A percentile compares a stretch with the other conserved stretches of the same genome.
Conservation (phyloP, 2,888 invertebrate genomes). For the Pyralis farinalis region DNA sequence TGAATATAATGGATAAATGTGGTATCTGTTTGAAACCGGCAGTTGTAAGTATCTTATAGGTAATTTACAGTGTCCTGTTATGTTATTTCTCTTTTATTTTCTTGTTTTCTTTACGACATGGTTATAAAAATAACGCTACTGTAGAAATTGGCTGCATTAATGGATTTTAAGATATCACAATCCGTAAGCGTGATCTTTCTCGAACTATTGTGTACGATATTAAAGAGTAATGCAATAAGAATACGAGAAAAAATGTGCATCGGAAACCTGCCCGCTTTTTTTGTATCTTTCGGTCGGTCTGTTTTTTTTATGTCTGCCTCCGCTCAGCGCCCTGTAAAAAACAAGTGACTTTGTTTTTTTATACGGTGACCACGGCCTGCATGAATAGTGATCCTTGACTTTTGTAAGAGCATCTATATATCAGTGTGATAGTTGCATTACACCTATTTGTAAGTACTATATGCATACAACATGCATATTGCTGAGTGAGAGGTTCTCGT, state of each 20-base stretch:
- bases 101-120: constrained; percentile 72
- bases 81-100: constrained; percentile 47
- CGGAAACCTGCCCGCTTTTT: constrained; percentile 77
- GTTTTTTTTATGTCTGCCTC: constrained; percentile 78
- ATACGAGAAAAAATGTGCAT: constrained; percentile 58
- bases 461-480: too few relatives aligned
- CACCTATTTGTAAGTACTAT: too few relatives aligned
- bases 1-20: constrained; percentile 68
- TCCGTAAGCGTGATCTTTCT: neutral
- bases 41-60: constrained; percentile 54
- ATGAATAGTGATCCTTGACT: constrained; percentile 48
- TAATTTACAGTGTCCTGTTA: constrained; percentile 38
- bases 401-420: constrained; percentile 13
- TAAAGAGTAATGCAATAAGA: constrained; percentile 29
- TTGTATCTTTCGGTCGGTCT: constrained; percentile 56
- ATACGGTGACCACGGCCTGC: constrained; percentile 26
- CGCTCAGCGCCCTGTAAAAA: constrained; percentile 66
- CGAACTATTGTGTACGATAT: constrained; percentile 12
- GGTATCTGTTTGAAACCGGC: constrained; percentile 70
- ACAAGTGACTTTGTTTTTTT: constrained; percentile 51
- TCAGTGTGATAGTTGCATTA: constrained; percentile 6
- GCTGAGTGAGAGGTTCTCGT: too few relatives aligned
- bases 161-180: constrained; percentile 10
- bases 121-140: constrained; percentile 63
- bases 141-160: constrained; percentile 23